Evolutionary conservation across 2,888 invertebrate genomes (phyloP).

Genomic region (Eudemis profundana): DNA sequence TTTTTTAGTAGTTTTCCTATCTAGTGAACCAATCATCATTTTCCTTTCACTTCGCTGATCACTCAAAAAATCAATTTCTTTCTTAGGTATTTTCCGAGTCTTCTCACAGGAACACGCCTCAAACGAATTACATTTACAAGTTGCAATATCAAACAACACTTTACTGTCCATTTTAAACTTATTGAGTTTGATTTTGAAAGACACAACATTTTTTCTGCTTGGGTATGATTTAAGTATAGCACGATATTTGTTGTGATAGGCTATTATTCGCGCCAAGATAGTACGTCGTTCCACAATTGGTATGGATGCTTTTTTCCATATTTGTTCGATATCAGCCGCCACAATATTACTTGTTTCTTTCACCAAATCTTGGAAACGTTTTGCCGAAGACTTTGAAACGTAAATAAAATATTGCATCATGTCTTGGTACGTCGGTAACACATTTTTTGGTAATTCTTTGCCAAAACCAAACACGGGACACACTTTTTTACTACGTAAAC

Average conservation of each 20-base stretch:
- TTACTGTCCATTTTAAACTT: neutral
- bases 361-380: conserved; percentile 17
- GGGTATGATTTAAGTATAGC: neutral
- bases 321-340: conserved; percentile 7
- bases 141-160: neutral
- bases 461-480: conserved; percentile 8
- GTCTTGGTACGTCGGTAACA: conserved; percentile 3
- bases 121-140: neutral
- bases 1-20: neutral
- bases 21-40: neutral
- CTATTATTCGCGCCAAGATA: conserved; percentile 4
- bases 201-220: neutral
- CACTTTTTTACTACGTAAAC: neutral
- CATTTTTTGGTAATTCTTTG: conserved; percentile 1
- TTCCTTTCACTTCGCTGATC: neutral
- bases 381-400: neutral
- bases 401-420: conserved; percentile 14
- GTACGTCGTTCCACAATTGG: conserved; percentile 15
- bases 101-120: neutral
- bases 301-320: conserved; percentile 7
- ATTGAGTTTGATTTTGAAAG: neutral
- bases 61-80: neutral
- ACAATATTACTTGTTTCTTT: conserved; percentile 18
- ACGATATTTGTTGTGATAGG: conserved; percentile 6
- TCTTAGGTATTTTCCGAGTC: neutral